Conservation (phyloP, 1,140 invertebrate genomes). For the Ylistrum balloti region DNA sequence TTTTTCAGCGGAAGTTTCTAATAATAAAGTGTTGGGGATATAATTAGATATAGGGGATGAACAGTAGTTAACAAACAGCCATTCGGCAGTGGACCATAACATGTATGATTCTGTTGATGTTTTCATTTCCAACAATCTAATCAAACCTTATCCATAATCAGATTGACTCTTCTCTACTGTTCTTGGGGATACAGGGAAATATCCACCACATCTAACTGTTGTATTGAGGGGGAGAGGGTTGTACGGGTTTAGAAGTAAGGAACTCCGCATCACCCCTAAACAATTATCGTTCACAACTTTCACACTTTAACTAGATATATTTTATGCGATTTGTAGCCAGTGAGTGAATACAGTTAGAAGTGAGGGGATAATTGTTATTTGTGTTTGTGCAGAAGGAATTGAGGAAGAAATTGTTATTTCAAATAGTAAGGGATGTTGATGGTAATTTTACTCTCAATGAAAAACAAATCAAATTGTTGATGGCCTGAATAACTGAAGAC, state of each 20-base stretch:
- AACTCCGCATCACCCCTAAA: neutral
- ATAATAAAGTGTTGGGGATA: neutral
- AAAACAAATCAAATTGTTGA: slow-evolving; percentile 4
- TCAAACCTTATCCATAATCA: neutral
- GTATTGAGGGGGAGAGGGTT: neutral
- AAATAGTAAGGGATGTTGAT: neutral
- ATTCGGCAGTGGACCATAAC: neutral
- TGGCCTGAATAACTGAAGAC: neutral
- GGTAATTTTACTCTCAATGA: neutral
- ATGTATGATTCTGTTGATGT: neutral
- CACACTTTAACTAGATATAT: neutral
- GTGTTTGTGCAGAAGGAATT: neutral
- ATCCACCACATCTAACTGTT: neutral
- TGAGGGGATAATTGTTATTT: neutral
- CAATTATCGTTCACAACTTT: neutral
- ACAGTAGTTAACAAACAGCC: slow-evolving; percentile 17
- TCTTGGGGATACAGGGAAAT: neutral
- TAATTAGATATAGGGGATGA: slow-evolving; percentile 15
- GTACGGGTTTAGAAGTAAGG: neutral
- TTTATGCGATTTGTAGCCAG: slow-evolving; percentile 8
- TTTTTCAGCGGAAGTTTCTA: neutral
- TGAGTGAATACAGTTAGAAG: neutral
- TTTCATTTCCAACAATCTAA: slow-evolving; percentile 29
- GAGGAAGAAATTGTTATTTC: neutral
- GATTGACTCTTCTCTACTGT: neutral